These are phyloP conservation scores for Okamejei kenojei DNA, from an alignment of 2,797 vertebrate species.

Conservation along the genomic window DNA sequence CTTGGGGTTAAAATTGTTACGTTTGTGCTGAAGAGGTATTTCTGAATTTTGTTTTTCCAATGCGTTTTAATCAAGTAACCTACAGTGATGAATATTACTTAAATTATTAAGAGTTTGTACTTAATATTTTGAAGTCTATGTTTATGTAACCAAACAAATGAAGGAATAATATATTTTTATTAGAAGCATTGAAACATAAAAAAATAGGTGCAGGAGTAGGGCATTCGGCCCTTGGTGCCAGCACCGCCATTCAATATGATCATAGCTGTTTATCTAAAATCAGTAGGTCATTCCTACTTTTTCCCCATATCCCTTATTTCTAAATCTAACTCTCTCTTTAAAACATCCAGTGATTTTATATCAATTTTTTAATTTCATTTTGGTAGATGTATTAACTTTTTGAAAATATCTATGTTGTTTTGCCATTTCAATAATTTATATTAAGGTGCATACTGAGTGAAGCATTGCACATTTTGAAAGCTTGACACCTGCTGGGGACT, in stretches of 20 bases:
- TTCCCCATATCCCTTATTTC: too few species aligned
- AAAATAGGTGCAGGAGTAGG: too few species aligned
- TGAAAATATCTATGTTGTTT: neutral
- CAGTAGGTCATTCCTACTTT: too few species aligned
- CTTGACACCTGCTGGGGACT: neutral
- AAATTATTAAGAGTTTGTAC: neutral
- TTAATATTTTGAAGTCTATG: neutral
- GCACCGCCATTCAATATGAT: too few species aligned
- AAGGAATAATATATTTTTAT: neutral
- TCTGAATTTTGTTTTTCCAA: neutral
- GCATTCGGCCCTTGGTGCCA: too few species aligned
- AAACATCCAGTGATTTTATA: too few species aligned
- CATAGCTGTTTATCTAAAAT: too few species aligned
- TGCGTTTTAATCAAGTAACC: neutral
- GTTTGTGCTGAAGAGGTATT: neutral
- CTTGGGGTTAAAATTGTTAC: neutral
- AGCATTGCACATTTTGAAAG: neutral
- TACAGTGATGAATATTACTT: neutral
- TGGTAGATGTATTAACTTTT: neutral
- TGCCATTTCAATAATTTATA: neutral
- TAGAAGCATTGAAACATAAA: too few species aligned
- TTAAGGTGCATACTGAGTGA: neutral
- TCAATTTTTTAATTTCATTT: neutral
- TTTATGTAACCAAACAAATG: neutral
- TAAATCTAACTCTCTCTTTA: too few species aligned